A percentile compares a stretch with the other conserved stretches of the same genome.
Evolutionary conservation across 2,888 invertebrate species (phyloP).

Genomic region (Quadroppia sp.): DNA sequence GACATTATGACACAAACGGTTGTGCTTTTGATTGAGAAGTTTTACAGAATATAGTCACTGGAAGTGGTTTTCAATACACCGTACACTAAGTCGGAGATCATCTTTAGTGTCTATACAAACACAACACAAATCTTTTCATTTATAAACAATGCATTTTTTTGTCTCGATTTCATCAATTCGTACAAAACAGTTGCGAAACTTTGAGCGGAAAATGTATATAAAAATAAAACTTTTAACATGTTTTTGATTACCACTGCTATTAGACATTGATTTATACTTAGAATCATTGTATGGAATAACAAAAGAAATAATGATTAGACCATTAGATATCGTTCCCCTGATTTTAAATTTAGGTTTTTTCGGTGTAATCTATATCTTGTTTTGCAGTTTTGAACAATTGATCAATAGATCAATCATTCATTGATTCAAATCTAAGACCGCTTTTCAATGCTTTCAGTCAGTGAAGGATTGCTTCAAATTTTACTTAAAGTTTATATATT

Average conservation of each 20-base stretch:
- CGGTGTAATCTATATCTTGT: too few species aligned
- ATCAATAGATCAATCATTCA: not conserved
- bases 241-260: not conserved
- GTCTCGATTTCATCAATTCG: constrained; percentile 4
- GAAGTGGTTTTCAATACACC: not conserved
- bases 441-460: too few species aligned
- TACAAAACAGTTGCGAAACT: not conserved
- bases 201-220: not conserved
- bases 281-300: not conserved
- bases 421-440: too few species aligned
- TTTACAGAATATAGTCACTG: not conserved
- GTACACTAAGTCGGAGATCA: not conserved
- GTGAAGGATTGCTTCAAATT: too few species aligned
- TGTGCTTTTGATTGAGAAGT: not conserved
- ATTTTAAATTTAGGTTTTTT: too few species aligned
- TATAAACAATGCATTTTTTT: not conserved
- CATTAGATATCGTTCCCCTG: too few species aligned
- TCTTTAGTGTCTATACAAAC: not conserved
- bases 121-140: not conserved
- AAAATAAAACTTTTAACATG: not conserved
- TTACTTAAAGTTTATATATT: not conserved
- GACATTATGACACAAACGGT: too few species aligned
- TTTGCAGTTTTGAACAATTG: not conserved
- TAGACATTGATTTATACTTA: not conserved
- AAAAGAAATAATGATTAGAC: too few species aligned